phyloP scores from a whole-genome alignment of 2,113 vertebrate genomes.

The Octodon degus region DNA sequence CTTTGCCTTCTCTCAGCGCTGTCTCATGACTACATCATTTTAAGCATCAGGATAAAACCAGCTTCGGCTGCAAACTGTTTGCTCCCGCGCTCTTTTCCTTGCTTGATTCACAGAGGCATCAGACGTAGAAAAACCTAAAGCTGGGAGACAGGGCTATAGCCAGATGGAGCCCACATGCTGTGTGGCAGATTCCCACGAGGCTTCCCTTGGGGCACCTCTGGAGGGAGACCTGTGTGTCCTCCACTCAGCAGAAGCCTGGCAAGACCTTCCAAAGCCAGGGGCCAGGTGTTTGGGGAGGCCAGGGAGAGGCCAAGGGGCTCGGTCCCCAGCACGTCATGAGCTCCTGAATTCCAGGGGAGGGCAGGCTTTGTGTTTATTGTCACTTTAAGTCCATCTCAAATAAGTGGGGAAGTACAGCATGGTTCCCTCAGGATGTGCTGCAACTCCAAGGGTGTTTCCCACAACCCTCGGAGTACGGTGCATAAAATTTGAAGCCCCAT shows the following conservation, averaged over 20 bases:
- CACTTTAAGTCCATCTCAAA: background rate
- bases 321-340: accelerated
- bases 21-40: background rate
- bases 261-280: background rate
- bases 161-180: constrained; percentile 13
- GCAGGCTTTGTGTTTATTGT: background rate
- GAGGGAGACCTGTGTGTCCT: background rate
- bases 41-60: accelerated
- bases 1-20: background rate
- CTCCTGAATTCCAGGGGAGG: background rate
- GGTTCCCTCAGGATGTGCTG: background rate
- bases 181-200: background rate
- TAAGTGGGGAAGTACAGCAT: background rate
- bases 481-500: background rate
- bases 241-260: background rate
- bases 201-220: background rate
- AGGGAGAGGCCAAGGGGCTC: background rate
- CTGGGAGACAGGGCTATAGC: background rate
- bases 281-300: background rate
- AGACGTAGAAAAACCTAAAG: background rate
- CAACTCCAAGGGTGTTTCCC: background rate
- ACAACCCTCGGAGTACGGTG: background rate
- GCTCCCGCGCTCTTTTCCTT: too few relatives aligned
- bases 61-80: background rate
- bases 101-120: background rate